These are phyloP conservation scores for Proctacanthus coquilletti DNA, from an alignment of 1,140 invertebrate genomes.

Conservation along the genomic window DNA sequence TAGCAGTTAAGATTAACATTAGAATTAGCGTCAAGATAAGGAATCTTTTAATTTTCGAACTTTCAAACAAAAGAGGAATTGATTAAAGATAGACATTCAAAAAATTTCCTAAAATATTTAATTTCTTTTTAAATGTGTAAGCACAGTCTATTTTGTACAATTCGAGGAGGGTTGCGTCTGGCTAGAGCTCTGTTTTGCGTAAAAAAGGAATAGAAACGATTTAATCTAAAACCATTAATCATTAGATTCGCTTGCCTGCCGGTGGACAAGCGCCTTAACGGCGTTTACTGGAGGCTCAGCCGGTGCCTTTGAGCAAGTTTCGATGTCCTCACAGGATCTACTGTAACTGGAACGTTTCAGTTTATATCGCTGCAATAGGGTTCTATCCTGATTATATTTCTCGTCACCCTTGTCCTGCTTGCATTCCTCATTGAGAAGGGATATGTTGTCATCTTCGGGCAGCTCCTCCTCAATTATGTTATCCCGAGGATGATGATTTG, in stretches of 20 bases:
- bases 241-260: neutral
- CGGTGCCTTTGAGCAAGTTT: neutral
- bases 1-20: too few relatives aligned
- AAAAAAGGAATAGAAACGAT: too few relatives aligned
- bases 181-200: too few relatives aligned
- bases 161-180: too few relatives aligned
- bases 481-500: neutral
- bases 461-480: neutral
- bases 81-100: too few relatives aligned
- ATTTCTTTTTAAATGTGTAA: too few relatives aligned
- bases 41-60: too few relatives aligned
- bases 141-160: too few relatives aligned
- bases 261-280: neutral
- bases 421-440: neutral
- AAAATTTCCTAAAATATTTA: too few relatives aligned
- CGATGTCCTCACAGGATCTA: conserved; percentile 1
- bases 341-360: conserved; percentile 1
- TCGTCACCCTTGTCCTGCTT: neutral
- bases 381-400: neutral
- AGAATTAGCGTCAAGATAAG: too few relatives aligned
- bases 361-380: neutral
- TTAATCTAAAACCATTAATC: too few relatives aligned
- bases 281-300: neutral
- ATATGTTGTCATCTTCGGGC: neutral
- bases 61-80: too few relatives aligned